Base-by-base conservation (phyloP, 2,113 vertebrate genomes). In the Spermophilus dauricus region DNA sequence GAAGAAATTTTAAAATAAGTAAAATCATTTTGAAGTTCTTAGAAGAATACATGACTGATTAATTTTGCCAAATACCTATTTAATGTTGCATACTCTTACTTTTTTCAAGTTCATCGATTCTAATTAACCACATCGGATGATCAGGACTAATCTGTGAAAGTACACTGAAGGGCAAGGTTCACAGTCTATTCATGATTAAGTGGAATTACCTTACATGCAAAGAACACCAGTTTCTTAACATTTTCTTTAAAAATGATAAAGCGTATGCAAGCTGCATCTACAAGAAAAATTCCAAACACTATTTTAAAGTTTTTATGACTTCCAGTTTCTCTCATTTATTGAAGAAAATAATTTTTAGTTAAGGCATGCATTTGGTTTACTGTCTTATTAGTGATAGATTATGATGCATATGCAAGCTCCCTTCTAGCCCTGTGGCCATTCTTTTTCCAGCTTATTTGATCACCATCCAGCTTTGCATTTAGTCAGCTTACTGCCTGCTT, bases 111-210 rank as follows among this genome's bases (percentile, higher is more conserved):
- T 80, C 88, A 72, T 77, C 98, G 97, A 96, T 85, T 91, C 97
- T 91, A 96, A 98, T 97, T 97, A 97, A 96, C 97, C 95, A 94
- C 67, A 69, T 32, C 51, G 70, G 86, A 97, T 94, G 48, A 96
- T 90, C 81, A 97, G 90, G 81, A 17, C 6, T 77, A 95, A 82
- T 95, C 26, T 11, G 5, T 1, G 5, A 8, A 48, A 1, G 69
- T 39, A n/a, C 93, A 53, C 11, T 14, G 58, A 89, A 83, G 84
- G 94, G 51, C 87, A 97, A 90, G 48, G 53, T 53, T 48, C 30
- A 45, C 76, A 92, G 73, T 30, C 90, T 96, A 12, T n/a, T 91
- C 6, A 22, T 13, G 26, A 91, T 48, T 48, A 90, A 73, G 56
- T 92, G 83, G 22, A 65, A 48, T 39, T 63, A 69, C 77, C 22